These are phyloP conservation scores for Delia radicum DNA, from an alignment of 1,140 invertebrate genomes.

Conservation along the genomic window DNA sequence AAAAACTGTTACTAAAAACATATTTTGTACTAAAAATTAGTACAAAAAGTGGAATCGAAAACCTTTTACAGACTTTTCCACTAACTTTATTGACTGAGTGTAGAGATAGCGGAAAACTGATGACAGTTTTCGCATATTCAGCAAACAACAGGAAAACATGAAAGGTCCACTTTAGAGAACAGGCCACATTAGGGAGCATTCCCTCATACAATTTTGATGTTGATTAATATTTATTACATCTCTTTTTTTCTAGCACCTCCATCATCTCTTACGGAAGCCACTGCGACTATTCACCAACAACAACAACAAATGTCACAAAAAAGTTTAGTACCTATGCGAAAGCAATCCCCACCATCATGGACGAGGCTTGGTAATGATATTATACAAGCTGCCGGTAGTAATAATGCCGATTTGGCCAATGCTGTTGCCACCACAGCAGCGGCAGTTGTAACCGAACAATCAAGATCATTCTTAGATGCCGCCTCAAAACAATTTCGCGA, in stretches of 20 bases:
- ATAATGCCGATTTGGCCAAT: constrained; percentile 16
- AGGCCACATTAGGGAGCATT: no score
- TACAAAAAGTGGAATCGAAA: no score
- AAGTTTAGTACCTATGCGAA: constrained; percentile 25
- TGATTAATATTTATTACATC: no score
- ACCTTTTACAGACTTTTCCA: no score
- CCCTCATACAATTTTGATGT: no score
- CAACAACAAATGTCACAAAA: background rate
- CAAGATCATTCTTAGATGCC: constrained; percentile 45
- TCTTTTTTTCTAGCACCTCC: background rate
- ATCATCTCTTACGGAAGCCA: background rate
- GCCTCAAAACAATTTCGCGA: constrained; percentile 49
- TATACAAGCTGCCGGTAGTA: constrained; percentile 1
- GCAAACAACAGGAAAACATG: no score
- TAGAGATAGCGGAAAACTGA: no score
- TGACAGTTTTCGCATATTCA: no score
- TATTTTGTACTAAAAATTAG: no score
- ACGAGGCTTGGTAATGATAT: constrained; percentile 31
- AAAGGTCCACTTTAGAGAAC: no score
- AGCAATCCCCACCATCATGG: constrained; percentile 32
- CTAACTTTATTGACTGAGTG: no score
- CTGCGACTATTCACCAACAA: background rate
- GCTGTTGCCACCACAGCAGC: constrained; percentile 25
- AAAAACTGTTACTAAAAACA: no score
- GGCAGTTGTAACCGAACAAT: constrained; percentile 21